These are phyloP conservation scores for Operophtera brumata DNA, from an alignment of 2,888 invertebrate genomes.

Conservation along the genomic window DNA sequence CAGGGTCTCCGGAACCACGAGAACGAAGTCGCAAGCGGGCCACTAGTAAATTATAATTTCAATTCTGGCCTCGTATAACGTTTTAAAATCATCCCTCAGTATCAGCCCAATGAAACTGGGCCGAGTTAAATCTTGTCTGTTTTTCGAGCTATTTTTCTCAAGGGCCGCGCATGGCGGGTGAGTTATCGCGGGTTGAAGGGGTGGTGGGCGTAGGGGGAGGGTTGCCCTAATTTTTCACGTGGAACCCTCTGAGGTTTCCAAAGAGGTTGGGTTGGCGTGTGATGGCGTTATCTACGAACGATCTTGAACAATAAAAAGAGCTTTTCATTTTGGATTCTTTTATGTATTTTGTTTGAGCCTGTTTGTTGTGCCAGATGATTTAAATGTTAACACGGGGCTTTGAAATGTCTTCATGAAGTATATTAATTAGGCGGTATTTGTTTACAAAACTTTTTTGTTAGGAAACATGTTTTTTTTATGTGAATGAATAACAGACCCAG, in stretches of 20 bases:
- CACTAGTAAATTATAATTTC: too few species aligned
- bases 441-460: too few species aligned
- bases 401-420: too few species aligned
- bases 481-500: too few species aligned
- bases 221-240: conserved; percentile 74
- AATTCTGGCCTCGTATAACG: too few species aligned
- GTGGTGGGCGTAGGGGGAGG: conserved; percentile 40
- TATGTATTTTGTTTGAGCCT: conserved; percentile 24
- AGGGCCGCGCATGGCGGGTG: conserved; percentile 65
- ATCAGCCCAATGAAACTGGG: conserved; percentile 49
- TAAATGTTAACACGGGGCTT: not conserved
- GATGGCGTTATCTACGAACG: conserved; percentile 33
- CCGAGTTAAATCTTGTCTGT: conserved; percentile 71
- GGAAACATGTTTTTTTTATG: too few species aligned
- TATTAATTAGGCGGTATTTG: too few species aligned
- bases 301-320: conserved; percentile 34
- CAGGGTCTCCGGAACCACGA: too few species aligned
- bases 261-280: conserved; percentile 54
- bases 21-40: too few species aligned
- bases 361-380: conserved; percentile 1
- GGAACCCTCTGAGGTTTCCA: conserved; percentile 56
- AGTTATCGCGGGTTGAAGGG: conserved; percentile 48
- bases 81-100: conserved; percentile 13
- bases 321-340: conserved; percentile 31
- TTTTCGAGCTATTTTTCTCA: conserved; percentile 79